Percentiles rank a stretch among this genome's conserved stretches.
Evolutionary conservation across 2,113 vertebrate species (phyloP).

Genomic region (Psammodynastes pulverulentus): DNA sequence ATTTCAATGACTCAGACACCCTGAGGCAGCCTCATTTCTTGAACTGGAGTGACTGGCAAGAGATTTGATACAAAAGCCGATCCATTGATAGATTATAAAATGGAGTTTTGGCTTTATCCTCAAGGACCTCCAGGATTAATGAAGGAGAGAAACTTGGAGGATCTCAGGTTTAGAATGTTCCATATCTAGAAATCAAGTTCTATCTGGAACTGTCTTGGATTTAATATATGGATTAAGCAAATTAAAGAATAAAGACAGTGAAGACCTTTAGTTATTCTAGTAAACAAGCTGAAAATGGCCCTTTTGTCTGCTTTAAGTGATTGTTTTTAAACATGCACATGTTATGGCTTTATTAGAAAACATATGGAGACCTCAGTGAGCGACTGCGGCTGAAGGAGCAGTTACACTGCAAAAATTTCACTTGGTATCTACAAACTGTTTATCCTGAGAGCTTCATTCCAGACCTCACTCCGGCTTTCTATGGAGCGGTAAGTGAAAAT

Average conservation of each 20-base stretch:
- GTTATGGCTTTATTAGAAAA: constrained; percentile 68
- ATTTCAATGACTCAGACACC: neutral
- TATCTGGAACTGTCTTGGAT: neutral
- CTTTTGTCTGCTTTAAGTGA: neutral
- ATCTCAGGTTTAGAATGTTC: neutral
- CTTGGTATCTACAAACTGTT: constrained; percentile 87
- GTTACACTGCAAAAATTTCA: constrained; percentile 90
- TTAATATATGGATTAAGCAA: neutral
- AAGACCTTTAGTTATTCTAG: neutral
- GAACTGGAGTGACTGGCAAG: too few species aligned
- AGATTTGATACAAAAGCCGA: too few species aligned
- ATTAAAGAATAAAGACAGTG: neutral
- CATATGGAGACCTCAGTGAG: constrained; percentile 84
- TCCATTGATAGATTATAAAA: neutral
- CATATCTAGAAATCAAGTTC: neutral
- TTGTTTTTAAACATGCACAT: constrained; percentile 30
- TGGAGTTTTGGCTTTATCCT: neutral
- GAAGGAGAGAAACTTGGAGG: neutral
- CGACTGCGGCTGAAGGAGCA: constrained; percentile 81
- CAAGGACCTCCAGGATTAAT: neutral
- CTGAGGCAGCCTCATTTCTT: too few species aligned
- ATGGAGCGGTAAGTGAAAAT: constrained; percentile 80
- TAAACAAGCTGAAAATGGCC: neutral
- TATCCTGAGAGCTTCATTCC: constrained; percentile 93
- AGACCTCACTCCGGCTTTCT: constrained; percentile 79